Percentiles rank a stretch among this genome's conserved stretches.
phyloP scores from a whole-genome alignment of 1,140 invertebrate genomes.

The Neoseiulus cucumeris region DNA sequence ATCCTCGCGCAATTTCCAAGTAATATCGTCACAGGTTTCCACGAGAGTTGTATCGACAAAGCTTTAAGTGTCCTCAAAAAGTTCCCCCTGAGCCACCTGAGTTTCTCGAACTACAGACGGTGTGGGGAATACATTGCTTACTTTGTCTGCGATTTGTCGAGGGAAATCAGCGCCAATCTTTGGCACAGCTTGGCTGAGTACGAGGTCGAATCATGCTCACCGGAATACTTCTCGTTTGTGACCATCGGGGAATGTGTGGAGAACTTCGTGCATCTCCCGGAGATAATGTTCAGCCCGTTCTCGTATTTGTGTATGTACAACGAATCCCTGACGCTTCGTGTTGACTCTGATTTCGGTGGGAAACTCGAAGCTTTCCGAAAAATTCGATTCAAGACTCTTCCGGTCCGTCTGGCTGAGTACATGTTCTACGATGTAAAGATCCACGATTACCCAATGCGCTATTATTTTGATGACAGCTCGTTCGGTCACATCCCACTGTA shows the following conservation, averaged over 20 bases:
- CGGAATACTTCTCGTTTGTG: background rate
- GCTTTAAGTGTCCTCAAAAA: no score
- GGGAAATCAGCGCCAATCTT: background rate
- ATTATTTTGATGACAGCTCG: background rate
- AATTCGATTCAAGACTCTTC: background rate
- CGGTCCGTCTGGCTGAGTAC: background rate
- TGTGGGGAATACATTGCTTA: background rate
- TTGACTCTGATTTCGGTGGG: background rate
- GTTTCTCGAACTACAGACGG: background rate
- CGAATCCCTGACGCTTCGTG: background rate
- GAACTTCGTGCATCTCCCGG: background rate
- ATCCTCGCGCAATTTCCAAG: no score
- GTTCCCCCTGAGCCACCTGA: no score
- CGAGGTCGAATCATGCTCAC: background rate
- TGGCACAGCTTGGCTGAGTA: background rate
- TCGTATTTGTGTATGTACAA: no score
- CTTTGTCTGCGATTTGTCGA: background rate
- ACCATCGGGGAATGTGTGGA: background rate
- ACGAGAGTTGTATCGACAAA: no score
- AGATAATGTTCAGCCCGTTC: background rate
- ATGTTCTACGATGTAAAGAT: background rate
- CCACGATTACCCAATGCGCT: background rate
- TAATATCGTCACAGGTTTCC: no score
- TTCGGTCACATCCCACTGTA: background rate
- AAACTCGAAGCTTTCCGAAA: background rate